Base-by-base conservation (phyloP, 2,888 invertebrate genomes). In the Callyntrura sp. region DNA sequence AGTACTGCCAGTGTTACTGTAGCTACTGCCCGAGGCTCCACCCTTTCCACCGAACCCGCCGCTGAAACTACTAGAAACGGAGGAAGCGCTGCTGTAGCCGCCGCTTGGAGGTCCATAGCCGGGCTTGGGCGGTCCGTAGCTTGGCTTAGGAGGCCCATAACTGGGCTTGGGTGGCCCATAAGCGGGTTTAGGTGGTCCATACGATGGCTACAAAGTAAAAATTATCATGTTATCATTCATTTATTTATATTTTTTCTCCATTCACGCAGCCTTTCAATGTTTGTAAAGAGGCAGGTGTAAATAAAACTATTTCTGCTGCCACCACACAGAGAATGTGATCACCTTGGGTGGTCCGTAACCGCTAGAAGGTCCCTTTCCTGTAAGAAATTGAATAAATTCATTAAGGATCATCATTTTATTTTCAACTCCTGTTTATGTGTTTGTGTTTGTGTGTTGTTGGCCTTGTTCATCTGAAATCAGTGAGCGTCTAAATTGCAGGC, bases 361-460 rank as follows among this genome's bases (percentile, higher is more conserved):
- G 25, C 20, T 20, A 8, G 88, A 82, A 43, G 92, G 92, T 85
- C 92, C 92, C 76, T 91, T 91, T 70, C 91, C 91, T 91, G 81
- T 9, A 81, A 82, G 25, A 55, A 35, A 43, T n/a, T 12, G 8
- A 70, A 81, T 60, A 85, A 57, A 57, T 55, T 78, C 25, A 3
- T 45, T 48, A 28, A 1, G n/a, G n/a, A n/a, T n/a, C n/a, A n/a
- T n/a, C n/a, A n/a, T n/a, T n/a, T n/a, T n/a, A n/a, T n/a, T n/a
- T n/a, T n/a, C n/a, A n/a, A n/a, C n/a, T n/a, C n/a, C n/a, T n/a
- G n/a, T n/a, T n/a, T n/a, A n/a, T n/a, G n/a, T n/a, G n/a, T n/a
- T n/a, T n/a, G n/a, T n/a, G n/a, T n/a, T n/a, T n/a, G n/a, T n/a
- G n/a, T n/a, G n/a, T n/a, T n/a, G n/a, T n/a, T n/a, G n/a, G n/a